Conservation (phyloP, 2,888 invertebrate species). For the Tanypteryx hageni region DNA sequence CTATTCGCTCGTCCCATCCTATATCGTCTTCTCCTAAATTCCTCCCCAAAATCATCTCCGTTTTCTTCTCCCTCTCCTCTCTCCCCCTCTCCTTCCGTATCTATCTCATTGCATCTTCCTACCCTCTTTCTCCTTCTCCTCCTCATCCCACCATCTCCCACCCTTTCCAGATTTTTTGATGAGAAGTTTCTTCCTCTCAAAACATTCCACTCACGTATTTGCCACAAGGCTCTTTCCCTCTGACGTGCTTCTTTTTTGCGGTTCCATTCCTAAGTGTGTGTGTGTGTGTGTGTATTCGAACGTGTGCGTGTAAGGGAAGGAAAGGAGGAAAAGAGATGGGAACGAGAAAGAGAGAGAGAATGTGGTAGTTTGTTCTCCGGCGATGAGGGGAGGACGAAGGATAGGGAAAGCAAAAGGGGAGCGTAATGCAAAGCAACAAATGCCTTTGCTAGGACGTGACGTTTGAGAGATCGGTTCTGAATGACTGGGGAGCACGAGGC, state of each 20-base stretch:
- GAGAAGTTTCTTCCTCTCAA: background rate
- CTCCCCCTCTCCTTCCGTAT: background rate
- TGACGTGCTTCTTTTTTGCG: slow-evolving; percentile 12
- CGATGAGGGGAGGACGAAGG: background rate
- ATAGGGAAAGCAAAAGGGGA: background rate
- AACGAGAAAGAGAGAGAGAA: background rate
- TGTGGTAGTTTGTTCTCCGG: background rate
- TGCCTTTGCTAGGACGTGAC: background rate
- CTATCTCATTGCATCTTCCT: background rate
- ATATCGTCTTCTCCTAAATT: background rate
- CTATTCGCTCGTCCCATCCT: background rate
- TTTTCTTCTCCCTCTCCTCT: background rate
- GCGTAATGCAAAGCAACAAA: slow-evolving; percentile 1
- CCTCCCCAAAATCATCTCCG: background rate
- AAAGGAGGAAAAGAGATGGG: background rate
- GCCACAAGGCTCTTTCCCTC: slow-evolving; percentile 6
- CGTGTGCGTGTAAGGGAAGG: background rate
- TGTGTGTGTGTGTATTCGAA: background rate
- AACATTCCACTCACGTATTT: slow-evolving; percentile 31
- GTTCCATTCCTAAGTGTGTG: background rate
- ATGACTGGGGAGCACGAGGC: no score
- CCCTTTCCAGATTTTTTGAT: background rate
- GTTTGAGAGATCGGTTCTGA: background rate
- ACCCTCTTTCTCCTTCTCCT: background rate
- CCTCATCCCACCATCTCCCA: background rate